These are phyloP conservation scores for Ormia ochracea DNA, from an alignment of 2,888 invertebrate genomes.

Conservation along the genomic window DNA sequence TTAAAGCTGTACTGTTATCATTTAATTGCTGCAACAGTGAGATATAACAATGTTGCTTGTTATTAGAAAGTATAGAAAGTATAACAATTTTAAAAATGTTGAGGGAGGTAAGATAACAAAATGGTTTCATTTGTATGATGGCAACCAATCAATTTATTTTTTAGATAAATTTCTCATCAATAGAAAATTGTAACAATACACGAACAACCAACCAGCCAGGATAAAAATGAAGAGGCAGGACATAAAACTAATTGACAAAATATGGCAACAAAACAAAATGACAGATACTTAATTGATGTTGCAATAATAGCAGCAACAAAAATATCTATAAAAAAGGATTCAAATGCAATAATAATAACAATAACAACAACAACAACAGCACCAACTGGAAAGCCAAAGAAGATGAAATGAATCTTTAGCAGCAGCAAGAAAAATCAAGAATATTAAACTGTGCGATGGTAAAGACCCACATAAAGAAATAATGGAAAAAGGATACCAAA, in stretches of 20 bases:
- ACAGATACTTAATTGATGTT: slow-evolving; percentile 61
- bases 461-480: neutral
- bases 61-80: neutral
- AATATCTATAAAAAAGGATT: neutral
- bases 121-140: neutral
- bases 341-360: slow-evolving; percentile 19
- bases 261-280: slow-evolving; percentile 59
- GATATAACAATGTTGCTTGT: neutral
- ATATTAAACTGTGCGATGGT: slow-evolving; percentile 1
- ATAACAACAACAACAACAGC: too few species aligned
- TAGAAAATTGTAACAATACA: slow-evolving; percentile 26
- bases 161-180: slow-evolving; percentile 11
- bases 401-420: slow-evolving; percentile 24
- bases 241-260: slow-evolving; percentile 60
- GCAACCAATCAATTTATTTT: slow-evolving; percentile 41
- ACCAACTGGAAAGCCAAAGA: neutral
- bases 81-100: neutral
- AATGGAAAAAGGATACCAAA: neutral
- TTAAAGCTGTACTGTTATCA: too few species aligned
- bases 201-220: neutral
- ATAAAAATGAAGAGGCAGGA: neutral
- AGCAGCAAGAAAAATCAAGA: slow-evolving; percentile 37
- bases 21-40: too few species aligned
- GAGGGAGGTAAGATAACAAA: too few species aligned
- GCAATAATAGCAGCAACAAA: slow-evolving; percentile 18